Evolutionary conservation across 2,888 invertebrate species (phyloP), one percentile per base, ranked within the genome.

Genomic region (Drosophila ustulata): DNA sequence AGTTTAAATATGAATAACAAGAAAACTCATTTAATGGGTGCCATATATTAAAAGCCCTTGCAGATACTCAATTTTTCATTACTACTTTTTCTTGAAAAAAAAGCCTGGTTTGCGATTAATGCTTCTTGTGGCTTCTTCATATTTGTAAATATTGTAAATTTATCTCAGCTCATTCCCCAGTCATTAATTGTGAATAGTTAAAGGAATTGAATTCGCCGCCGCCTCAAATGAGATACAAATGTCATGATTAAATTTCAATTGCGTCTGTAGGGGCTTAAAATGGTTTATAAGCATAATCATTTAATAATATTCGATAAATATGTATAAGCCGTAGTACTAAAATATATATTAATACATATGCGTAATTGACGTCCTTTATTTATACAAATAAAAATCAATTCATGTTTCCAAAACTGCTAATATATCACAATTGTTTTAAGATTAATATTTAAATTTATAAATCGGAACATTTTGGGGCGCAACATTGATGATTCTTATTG

Each of bases 241-340:
- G 30, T 55, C 30, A 3, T 55, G 43, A 55, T 43, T 32, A 43
- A 43, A 32, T 25, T 55, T 47, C 8, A 30, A n/a, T 55, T 43
- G 9, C 30, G 13, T 43, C 39, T 9, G 52, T 8, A 52, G 37
- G 41, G 39, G 7, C 41, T 43, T 32, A 56, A 13, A 56, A 56
- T 28, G 39, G 7, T 53, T 43, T 32, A 56, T 25, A 56, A 56
- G 7, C 18, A 9, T 56, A 32, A n/a, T 3, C 39, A 13, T 9
- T 45, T 45, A 25, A 45, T 11, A 11, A 9, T 18, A 34, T 5
- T 34, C n/a, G 9, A 34, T 45, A 34, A n/a, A 32, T 37, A 37
- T 37, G 5, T 37, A 34, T 56, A 55, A 43, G 32, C 45, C 25
- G 34, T 25, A 46, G 9, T 34, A 26, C 25, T 46, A 34, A 25